phyloP scores from a whole-genome alignment of 2,888 invertebrate genomes.

The Malachius bipustulatus region DNA sequence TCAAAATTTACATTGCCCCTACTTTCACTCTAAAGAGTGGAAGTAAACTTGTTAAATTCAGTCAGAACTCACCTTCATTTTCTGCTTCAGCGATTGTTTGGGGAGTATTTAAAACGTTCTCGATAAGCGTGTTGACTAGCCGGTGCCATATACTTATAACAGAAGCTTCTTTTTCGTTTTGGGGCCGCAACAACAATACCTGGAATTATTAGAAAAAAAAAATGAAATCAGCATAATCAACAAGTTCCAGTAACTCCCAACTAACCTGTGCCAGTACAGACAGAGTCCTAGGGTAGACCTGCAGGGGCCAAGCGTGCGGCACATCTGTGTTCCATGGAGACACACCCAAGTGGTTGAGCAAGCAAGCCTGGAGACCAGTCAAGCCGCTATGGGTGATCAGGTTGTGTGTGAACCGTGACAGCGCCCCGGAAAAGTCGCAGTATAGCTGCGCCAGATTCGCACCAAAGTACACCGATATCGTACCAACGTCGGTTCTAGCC shows the following conservation, averaged over 20 bases:
- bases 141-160: conserved; percentile 89
- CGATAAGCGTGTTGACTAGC: conserved; percentile 76
- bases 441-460: conserved; percentile 57
- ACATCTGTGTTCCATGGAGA: conserved; percentile 56
- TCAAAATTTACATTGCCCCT: too few relatives aligned
- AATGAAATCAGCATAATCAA: conserved; percentile 7
- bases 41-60: too few relatives aligned
- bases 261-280: conserved; percentile 69
- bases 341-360: conserved; percentile 62
- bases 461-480: conserved; percentile 64
- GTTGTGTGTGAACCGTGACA: conserved; percentile 71
- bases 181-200: conserved; percentile 66
- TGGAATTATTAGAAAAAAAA: conserved; percentile 26
- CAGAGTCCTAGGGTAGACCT: conserved; percentile 64
- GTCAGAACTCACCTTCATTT: conserved; percentile 48
- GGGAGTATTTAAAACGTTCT: conserved; percentile 61
- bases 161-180: conserved; percentile 77
- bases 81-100: conserved; percentile 53
- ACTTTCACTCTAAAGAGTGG: too few relatives aligned
- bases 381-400: conserved; percentile 60
- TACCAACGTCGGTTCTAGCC: conserved; percentile 66
- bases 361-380: conserved; percentile 55
- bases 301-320: conserved; percentile 61
- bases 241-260: too few relatives aligned
- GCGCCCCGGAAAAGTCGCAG: conserved; percentile 62